Evolutionary conservation across 2,797 vertebrate genomes (phyloP).

Genomic region (Sciurus vulgaris): DNA sequence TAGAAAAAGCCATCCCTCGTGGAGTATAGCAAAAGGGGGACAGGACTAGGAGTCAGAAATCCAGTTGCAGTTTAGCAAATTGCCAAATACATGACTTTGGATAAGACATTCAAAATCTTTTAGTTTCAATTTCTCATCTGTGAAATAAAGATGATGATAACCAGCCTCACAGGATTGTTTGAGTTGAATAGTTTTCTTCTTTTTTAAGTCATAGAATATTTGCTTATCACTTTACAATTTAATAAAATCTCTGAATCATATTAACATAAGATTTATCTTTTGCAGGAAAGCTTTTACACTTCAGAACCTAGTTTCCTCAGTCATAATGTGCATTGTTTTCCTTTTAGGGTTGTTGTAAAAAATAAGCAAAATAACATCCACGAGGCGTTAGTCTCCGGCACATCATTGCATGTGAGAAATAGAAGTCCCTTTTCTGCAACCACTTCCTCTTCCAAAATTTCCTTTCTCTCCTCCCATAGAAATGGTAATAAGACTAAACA

Average conservation of each 20-base stretch:
- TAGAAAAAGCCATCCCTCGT: background rate
- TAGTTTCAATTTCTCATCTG: background rate
- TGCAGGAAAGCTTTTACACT: background rate
- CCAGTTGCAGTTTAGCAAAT: background rate
- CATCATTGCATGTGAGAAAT: background rate
- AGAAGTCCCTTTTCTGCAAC: background rate
- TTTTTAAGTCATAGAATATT: background rate
- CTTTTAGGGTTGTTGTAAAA: background rate
- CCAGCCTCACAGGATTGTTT: background rate
- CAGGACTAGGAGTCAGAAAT: background rate
- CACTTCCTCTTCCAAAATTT: background rate
- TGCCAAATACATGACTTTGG: background rate
- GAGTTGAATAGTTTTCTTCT: background rate
- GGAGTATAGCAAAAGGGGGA: background rate
- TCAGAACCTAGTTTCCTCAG: constrained; percentile 39
- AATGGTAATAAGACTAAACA: background rate
- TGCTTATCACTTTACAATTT: background rate
- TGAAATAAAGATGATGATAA: constrained; percentile 19
- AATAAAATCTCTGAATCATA: constrained; percentile 10
- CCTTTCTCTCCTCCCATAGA: background rate
- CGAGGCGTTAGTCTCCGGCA: background rate
- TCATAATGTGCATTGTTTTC: background rate
- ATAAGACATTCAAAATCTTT: background rate
- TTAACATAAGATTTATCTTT: background rate
- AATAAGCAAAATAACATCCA: background rate